Conservation (phyloP, 2,888 invertebrate species). For the Scelioninae gen. 2 region DNA sequence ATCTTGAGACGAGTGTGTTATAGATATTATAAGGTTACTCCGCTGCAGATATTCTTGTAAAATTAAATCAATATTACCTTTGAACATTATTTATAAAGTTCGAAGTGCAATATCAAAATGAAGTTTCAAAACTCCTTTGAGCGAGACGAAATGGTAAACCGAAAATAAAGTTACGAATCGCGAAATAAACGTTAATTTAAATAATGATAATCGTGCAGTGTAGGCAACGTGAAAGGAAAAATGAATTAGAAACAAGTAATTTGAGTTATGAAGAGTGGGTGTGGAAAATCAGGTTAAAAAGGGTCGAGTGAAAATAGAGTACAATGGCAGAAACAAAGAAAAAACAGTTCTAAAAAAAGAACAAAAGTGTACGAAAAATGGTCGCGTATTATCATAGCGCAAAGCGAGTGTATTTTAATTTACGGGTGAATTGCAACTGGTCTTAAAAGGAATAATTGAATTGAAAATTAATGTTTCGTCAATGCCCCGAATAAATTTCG, state of each 20-base stretch:
- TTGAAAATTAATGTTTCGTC: too few relatives aligned
- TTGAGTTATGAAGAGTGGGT: constrained; percentile 10
- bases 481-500: too few relatives aligned
- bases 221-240: neutral
- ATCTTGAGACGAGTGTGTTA: too few relatives aligned
- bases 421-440: too few relatives aligned
- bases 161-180: neutral
- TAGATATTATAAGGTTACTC: too few relatives aligned
- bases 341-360: constrained; percentile 2
- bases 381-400: neutral
- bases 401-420: neutral
- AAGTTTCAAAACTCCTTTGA: neutral
- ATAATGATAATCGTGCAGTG: neutral
- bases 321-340: constrained; percentile 2
- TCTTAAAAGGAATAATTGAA: too few relatives aligned
- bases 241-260: constrained; percentile 13
- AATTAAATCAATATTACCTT: constrained; percentile 19
- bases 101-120: constrained; percentile 7
- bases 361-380: neutral
- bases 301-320: constrained; percentile 15
- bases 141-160: neutral
- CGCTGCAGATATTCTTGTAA: constrained; percentile 4
- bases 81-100: constrained; percentile 22
- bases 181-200: constrained; percentile 1
- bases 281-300: constrained; percentile 8